These are phyloP conservation scores for Onthophagus taurus DNA, from an alignment of 1,140 invertebrate genomes.

Conservation along the genomic window DNA sequence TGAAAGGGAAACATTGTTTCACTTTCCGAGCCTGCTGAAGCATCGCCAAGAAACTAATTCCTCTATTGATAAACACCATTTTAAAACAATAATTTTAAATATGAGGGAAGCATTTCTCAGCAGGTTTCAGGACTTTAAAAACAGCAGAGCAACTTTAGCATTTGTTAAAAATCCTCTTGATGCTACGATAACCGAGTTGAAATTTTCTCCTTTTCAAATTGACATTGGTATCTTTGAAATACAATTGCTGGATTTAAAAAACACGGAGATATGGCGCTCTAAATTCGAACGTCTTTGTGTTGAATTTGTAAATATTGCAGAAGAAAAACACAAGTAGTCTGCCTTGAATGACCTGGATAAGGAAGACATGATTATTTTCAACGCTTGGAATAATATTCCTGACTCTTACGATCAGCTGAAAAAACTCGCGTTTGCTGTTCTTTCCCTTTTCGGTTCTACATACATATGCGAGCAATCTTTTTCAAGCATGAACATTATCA, in stretches of 20 bases:
- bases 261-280: constrained; percentile 22
- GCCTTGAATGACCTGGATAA: constrained; percentile 12
- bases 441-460: constrained; percentile 14
- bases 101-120: constrained; percentile 22
- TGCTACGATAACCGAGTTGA: background rate
- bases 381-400: constrained; percentile 17
- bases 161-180: constrained; percentile 16
- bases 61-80: constrained; percentile 19
- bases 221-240: constrained; percentile 17
- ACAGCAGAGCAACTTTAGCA: constrained; percentile 13
- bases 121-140: constrained; percentile 26
- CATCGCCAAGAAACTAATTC: constrained; percentile 11
- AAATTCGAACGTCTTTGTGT: constrained; percentile 24
- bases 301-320: constrained; percentile 22
- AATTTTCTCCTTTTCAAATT: background rate
- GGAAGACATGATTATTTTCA: constrained; percentile 10
- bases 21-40: constrained; percentile 13
- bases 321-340: constrained; percentile 17
- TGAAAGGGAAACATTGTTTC: constrained; percentile 13
- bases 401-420: constrained; percentile 14
- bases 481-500: constrained; percentile 13
- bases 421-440: constrained; percentile 15
- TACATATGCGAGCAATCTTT: constrained; percentile 14
- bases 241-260: constrained; percentile 25
- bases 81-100: constrained; percentile 23